A percentile compares a stretch with the other conserved stretches of the same genome.
These are phyloP conservation scores for Pelagia noctiluca DNA, from an alignment of 30 jellyfish, hydroid and myxozoan species.

Conservation along the genomic window DNA sequence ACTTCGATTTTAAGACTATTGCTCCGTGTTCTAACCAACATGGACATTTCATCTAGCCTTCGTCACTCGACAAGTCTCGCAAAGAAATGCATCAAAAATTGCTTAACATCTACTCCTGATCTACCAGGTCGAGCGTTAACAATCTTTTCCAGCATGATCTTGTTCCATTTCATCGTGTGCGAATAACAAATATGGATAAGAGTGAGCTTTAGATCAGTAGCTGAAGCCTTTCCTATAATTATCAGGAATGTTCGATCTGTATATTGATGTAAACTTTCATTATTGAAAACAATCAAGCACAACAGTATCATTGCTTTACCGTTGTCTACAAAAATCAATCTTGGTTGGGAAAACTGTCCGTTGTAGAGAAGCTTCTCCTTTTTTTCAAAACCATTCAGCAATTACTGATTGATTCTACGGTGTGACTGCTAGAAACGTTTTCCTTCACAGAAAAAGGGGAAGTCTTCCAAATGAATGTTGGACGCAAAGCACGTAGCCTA, in stretches of 20 bases:
- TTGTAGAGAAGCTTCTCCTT: background rate
- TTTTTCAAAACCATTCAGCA: background rate
- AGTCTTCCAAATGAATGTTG: constrained; percentile 1
- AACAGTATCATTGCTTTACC: background rate
- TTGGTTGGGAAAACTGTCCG: background rate
- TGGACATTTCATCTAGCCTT: constrained; percentile 4
- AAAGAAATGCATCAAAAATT: constrained; percentile 15
- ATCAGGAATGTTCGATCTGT: background rate
- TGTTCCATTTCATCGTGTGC: background rate
- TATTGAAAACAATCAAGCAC: background rate
- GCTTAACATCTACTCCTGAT: background rate
- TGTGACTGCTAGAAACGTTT: background rate
- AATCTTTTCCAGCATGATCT: constrained; percentile 2
- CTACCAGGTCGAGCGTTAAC: background rate
- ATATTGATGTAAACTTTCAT: background rate
- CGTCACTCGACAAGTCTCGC: constrained; percentile 15
- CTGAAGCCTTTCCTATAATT: background rate
- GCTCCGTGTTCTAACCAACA: background rate
- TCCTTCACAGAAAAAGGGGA: background rate
- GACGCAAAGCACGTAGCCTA: background rate
- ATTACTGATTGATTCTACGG: background rate
- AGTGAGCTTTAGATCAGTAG: background rate
- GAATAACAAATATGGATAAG: background rate
- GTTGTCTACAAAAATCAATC: background rate
- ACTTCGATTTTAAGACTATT: background rate